Percentiles rank a stretch among this genome's conserved stretches.
phyloP scores from a whole-genome alignment of 2,888 invertebrate genomes.

The Pristionchus entomophagus region DNA sequence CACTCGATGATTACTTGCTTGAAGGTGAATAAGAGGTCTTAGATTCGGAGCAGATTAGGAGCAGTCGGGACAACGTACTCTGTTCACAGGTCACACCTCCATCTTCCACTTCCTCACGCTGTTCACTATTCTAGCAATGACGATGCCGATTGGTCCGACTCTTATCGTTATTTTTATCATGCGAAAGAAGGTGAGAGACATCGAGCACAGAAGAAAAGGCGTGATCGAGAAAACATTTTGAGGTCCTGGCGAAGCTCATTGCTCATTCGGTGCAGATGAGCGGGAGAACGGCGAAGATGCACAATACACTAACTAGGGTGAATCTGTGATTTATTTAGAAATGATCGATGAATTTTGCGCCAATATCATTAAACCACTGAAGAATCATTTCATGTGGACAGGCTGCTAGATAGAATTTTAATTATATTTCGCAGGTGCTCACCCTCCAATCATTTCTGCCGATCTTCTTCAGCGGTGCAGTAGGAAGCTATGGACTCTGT shows the following conservation, averaged over 20 bases:
- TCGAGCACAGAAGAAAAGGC: too few species aligned
- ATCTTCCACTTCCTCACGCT: neutral
- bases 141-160: neutral
- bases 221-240: neutral
- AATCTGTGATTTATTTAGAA: too few species aligned
- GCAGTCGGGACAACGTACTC: neutral
- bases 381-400: neutral
- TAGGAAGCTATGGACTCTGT: neutral
- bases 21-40: neutral
- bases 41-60: neutral
- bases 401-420: neutral
- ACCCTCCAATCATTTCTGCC: neutral
- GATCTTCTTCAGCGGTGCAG: neutral
- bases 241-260: neutral
- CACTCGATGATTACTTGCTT: neutral
- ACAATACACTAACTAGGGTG: neutral
- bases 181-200: neutral
- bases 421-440: neutral
- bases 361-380: neutral
- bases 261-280: neutral
- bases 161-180: neutral
- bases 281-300: neutral
- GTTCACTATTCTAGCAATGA: slow-evolving; percentile 16
- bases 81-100: neutral
- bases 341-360: neutral